phyloP scores from a whole-genome alignment of 2,888 invertebrate species.

The Carpatolechia fugitivella region DNA sequence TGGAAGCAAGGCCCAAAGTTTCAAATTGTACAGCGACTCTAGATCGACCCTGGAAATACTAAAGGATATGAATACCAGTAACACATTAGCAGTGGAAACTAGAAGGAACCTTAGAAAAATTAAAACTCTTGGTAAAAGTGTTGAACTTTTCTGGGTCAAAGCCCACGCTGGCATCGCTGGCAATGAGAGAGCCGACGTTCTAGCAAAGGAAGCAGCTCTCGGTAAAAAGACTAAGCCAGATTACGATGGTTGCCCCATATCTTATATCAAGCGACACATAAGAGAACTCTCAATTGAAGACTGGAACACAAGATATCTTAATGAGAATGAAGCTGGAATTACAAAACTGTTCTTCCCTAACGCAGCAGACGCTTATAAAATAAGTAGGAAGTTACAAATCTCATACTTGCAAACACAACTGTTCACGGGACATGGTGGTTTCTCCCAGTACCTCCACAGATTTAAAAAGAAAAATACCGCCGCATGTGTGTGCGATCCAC shows the following conservation, averaged over 20 bases:
- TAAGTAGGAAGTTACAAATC: background rate
- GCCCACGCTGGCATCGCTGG: background rate
- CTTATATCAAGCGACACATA: background rate
- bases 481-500: background rate
- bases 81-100: background rate
- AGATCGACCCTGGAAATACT: background rate
- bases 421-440: conserved; percentile 1
- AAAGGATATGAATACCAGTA: background rate
- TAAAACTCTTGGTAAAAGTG: background rate
- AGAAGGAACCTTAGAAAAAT: background rate
- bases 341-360: background rate
- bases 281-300: background rate
- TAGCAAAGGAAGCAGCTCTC: background rate
- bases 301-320: background rate
- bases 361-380: background rate
- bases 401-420: background rate
- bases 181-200: background rate
- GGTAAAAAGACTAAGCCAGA: background rate
- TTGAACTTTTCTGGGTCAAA: background rate
- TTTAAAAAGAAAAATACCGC: background rate
- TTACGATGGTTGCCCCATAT: background rate
- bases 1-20: background rate
- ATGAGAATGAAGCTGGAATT: background rate
- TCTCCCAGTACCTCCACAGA: background rate
- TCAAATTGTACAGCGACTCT: background rate